A percentile compares a stretch with the other conserved stretches of the same genome.
Evolutionary conservation across 1,140 invertebrate genomes (phyloP).

Genomic region (Hylaeus anthracinus): DNA sequence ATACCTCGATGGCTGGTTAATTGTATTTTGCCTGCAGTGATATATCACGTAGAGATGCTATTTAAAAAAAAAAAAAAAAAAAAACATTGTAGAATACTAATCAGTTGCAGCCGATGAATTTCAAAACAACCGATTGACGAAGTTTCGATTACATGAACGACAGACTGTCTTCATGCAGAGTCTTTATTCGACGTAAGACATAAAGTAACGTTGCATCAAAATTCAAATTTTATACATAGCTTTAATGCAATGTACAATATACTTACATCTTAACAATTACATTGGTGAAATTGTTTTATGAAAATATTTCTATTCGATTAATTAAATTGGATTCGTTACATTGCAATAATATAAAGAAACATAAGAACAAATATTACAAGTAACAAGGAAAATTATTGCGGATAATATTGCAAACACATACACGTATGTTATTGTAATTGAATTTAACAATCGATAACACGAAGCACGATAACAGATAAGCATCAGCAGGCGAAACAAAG

Average conservation of each 20-base stretch:
- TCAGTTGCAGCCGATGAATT: background rate
- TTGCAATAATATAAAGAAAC: background rate
- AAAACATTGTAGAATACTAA: background rate
- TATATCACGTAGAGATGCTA: background rate
- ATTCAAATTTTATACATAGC: background rate
- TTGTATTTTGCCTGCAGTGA: background rate
- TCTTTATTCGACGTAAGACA: background rate
- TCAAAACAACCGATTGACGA: background rate
- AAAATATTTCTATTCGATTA: background rate
- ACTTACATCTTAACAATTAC: background rate
- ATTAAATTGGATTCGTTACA: background rate
- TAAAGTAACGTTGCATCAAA: background rate
- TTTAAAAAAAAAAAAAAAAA: background rate
- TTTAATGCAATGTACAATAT: background rate
- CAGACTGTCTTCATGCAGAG: too few relatives aligned
- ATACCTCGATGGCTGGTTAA: background rate
- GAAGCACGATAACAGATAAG: background rate
- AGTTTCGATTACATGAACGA: too few relatives aligned
- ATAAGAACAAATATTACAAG: too few relatives aligned
- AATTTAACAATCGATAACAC: background rate
- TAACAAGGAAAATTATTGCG: constrained; percentile 5
- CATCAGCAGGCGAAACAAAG: constrained; percentile 6
- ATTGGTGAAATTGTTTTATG: background rate
- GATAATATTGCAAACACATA: background rate
- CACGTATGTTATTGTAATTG: background rate